phyloP scores from a whole-genome alignment of 2,888 invertebrate genomes.

The Nomada flava region DNA sequence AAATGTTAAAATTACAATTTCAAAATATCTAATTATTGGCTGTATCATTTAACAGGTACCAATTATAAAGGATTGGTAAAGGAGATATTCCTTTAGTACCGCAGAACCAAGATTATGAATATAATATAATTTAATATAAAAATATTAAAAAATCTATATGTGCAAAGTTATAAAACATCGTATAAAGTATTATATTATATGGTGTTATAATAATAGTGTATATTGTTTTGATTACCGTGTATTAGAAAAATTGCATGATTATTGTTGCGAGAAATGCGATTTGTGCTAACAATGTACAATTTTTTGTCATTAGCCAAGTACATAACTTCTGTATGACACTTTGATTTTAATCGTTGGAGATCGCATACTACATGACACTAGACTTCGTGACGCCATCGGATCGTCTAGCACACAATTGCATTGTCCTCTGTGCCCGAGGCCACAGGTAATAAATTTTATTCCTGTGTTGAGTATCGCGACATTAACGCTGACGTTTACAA shows the following conservation, averaged over 20 bases:
- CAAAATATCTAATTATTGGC: background rate
- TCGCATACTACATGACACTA: conserved; percentile 25
- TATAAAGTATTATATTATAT: too few relatives aligned
- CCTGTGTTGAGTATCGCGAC: background rate
- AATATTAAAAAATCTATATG: too few relatives aligned
- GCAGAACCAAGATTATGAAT: background rate
- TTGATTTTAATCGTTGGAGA: conserved; percentile 30
- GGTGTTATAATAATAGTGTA: too few relatives aligned
- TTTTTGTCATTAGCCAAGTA: conserved; percentile 6
- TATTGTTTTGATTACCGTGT: background rate
- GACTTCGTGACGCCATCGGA: conserved; percentile 45
- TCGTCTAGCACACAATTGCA: conserved; percentile 8
- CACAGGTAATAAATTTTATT: conserved; percentile 33
- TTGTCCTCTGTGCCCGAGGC: conserved; percentile 18
- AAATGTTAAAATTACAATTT: background rate
- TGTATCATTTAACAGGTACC: too few relatives aligned
- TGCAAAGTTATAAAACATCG: too few relatives aligned
- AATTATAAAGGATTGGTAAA: background rate
- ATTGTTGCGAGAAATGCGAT: background rate
- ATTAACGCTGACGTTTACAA: background rate
- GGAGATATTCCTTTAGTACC: background rate
- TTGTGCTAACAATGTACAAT: background rate
- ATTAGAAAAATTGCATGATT: background rate
- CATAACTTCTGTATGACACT: background rate
- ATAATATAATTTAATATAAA: background rate